phyloP scores from a whole-genome alignment of 2,113 vertebrate genomes.

The Origma solitaria region DNA sequence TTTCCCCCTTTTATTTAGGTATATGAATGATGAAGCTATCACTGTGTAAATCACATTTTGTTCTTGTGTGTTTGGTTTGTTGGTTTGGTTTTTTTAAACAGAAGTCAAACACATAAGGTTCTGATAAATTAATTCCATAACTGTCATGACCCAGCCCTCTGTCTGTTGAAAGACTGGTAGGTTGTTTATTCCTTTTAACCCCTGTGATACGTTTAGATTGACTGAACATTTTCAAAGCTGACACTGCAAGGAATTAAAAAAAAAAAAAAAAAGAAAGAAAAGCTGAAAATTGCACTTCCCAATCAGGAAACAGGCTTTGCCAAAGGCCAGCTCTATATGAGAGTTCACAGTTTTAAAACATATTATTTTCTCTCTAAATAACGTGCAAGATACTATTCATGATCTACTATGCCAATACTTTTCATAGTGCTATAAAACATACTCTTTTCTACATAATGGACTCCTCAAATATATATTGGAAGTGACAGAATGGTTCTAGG shows the following conservation, averaged over 20 bases:
- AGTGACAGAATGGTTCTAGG: background rate
- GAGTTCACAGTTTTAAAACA: background rate
- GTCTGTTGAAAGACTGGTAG: background rate
- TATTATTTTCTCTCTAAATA: slow-evolving; percentile 23
- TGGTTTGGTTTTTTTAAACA: background rate
- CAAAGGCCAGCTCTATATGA: background rate
- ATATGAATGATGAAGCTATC: background rate
- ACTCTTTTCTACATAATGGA: background rate
- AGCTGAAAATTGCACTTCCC: background rate
- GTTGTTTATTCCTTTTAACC: slow-evolving; percentile 39
- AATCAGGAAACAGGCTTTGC: background rate
- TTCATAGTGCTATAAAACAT: background rate
- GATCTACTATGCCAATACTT: background rate
- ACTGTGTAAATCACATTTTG: background rate
- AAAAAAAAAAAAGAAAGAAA: no score
- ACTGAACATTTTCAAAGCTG: slow-evolving; percentile 31
- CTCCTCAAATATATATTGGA: background rate
- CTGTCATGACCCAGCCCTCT: background rate
- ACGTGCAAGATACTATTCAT: background rate
- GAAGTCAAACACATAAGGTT: background rate
- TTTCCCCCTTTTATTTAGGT: background rate
- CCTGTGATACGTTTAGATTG: background rate
- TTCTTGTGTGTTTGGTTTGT: background rate
- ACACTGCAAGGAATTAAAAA: background rate
- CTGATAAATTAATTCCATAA: background rate